These are phyloP conservation scores for Caranx melampygus DNA, from an alignment of 2,113 vertebrate species.

Conservation along the genomic window DNA sequence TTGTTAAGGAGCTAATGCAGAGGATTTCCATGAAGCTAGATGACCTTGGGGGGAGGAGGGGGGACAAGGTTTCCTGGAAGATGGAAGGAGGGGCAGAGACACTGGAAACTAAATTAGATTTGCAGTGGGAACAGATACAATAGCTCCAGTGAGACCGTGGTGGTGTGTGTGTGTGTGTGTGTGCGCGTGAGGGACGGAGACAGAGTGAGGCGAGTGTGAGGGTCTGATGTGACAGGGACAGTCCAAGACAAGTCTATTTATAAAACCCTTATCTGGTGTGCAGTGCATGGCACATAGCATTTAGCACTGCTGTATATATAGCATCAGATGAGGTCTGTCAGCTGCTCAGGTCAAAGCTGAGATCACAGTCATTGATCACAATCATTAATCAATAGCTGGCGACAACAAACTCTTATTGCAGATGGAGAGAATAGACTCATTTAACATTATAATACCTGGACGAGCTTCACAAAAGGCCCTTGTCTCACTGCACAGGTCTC, in stretches of 20 bases:
- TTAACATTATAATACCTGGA: too few relatives aligned
- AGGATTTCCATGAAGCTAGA: neutral
- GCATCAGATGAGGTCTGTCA: too few relatives aligned
- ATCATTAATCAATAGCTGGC: too few relatives aligned
- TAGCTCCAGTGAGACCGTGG: slow-evolving; percentile 11
- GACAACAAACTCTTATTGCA: too few relatives aligned
- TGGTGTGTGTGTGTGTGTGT: neutral
- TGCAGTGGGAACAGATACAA: slow-evolving; percentile 38
- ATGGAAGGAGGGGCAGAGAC: slow-evolving; percentile 12
- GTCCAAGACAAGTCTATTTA: slow-evolving; percentile 20
- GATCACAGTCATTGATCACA: too few relatives aligned
- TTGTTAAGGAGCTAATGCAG: neutral
- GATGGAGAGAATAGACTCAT: too few relatives aligned
- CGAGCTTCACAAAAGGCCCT: too few relatives aligned
- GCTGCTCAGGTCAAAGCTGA: neutral
- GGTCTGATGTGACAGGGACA: neutral
- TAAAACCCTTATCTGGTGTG: neutral
- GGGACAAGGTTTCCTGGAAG: slow-evolving; percentile 33
- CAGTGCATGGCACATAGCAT: neutral
- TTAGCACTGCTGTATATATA: neutral
- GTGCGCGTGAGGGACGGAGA: neutral
- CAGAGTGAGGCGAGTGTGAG: neutral
- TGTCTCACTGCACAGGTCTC: too few relatives aligned
- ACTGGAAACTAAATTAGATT: slow-evolving; percentile 3
- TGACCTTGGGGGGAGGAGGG: neutral